phyloP scores from a whole-genome alignment of 1,140 invertebrate genomes.

The Phocides pigmalion region DNA sequence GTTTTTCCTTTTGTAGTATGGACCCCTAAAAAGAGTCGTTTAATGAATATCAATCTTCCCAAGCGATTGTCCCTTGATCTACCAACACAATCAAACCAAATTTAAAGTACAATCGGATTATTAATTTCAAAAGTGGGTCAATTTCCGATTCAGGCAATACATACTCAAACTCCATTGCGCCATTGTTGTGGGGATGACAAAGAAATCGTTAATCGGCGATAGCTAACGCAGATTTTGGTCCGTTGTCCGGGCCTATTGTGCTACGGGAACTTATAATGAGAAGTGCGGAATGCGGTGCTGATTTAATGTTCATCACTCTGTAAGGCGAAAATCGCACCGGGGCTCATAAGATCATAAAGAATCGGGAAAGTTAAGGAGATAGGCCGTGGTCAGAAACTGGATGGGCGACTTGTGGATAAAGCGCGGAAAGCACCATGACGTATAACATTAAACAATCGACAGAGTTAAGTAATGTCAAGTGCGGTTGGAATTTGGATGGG shows the following conservation, averaged over 20 bases:
- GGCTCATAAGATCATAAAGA: no score
- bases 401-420: no score
- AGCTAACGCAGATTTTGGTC: constrained; percentile 50
- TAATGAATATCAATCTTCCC: no score
- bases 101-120: constrained; percentile 28
- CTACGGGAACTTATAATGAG: constrained; percentile 48
- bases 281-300: constrained; percentile 21
- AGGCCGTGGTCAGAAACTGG: no score
- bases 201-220: constrained; percentile 61
- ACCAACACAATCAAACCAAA: constrained; percentile 11
- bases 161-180: constrained; percentile 34
- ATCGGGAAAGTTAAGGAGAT: no score
- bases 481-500: no score
- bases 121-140: constrained; percentile 39
- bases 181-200: constrained; percentile 48
- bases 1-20: no score
- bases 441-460: no score
- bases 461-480: no score
- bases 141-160: constrained; percentile 33
- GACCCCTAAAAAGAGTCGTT: no score
- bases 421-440: no score
- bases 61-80: neutral
- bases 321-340: no score
- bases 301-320: constrained; percentile 22
- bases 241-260: constrained; percentile 51